These are phyloP conservation scores for Maccullochella peelii DNA, from an alignment of 2,113 vertebrate genomes.

Conservation along the genomic window DNA sequence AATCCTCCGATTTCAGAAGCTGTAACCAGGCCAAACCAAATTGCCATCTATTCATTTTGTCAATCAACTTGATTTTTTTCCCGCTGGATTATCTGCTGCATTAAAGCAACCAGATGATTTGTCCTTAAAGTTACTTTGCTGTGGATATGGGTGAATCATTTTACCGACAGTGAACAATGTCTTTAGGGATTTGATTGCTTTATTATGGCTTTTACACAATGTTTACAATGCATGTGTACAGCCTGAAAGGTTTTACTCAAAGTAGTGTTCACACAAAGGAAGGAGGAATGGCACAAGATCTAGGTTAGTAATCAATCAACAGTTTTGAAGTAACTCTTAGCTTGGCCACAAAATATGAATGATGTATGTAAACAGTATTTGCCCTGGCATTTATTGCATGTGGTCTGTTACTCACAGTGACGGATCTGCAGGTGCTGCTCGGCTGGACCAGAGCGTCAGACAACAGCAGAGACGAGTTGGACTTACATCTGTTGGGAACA, in stretches of 20 bases:
- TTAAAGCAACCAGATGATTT: background rate
- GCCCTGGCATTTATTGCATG: background rate
- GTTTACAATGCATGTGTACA: background rate
- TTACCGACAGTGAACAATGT: background rate
- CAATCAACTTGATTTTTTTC: background rate
- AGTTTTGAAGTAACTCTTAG: background rate
- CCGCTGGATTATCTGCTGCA: background rate
- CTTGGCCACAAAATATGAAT: background rate
- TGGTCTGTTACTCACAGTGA: constrained; percentile 81
- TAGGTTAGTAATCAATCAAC: no score
- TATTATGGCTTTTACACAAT: background rate
- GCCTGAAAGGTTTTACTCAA: background rate
- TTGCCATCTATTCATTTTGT: background rate
- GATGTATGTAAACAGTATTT: background rate
- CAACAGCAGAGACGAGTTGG: constrained; percentile 94
- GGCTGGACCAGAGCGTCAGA: constrained; percentile 95
- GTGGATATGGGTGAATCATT: background rate
- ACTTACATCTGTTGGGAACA: constrained; percentile 89
- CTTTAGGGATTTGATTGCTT: background rate
- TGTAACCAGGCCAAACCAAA: no score
- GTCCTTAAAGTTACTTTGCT: background rate
- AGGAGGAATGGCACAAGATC: background rate
- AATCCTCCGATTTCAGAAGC: background rate
- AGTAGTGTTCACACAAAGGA: background rate
- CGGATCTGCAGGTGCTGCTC: constrained; percentile 90